phyloP scores from a whole-genome alignment of 2,888 invertebrate species.

The Eutolmus rufibarbis region DNA sequence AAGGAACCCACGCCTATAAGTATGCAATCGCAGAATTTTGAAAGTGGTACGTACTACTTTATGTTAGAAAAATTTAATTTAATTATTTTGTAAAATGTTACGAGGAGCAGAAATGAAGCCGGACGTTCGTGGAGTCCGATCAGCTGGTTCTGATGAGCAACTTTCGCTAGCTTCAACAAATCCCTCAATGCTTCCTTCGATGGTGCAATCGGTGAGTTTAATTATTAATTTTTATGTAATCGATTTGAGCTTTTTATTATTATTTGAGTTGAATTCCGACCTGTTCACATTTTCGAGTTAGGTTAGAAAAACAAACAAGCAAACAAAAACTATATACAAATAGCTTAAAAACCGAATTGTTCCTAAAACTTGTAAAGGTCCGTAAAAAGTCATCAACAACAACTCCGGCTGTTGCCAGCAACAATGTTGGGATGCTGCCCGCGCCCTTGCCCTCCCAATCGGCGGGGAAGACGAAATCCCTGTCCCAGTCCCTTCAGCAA shows the following conservation, averaged over 20 bases:
- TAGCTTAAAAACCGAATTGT: neutral
- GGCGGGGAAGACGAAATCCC: conserved; percentile 45
- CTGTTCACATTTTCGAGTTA: neutral
- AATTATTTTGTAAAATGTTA: neutral
- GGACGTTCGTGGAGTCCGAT: neutral
- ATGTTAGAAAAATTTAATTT: neutral
- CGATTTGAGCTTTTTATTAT: neutral
- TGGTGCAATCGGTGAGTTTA: conserved; percentile 59
- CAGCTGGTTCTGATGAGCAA: conserved; percentile 55
- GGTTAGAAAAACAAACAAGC: no score
- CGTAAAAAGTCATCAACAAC: conserved; percentile 13
- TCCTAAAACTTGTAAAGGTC: conserved; percentile 29
- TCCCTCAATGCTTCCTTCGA: conserved; percentile 59
- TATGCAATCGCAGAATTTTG: conserved; percentile 10
- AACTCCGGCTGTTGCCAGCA: neutral
- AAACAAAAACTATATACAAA: neutral
- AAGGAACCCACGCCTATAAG: neutral
- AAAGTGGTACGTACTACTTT: neutral
- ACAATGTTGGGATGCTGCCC: neutral
- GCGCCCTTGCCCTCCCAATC: neutral
- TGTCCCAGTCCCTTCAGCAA: conserved; percentile 51
- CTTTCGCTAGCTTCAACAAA: conserved; percentile 61
- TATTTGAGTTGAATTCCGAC: neutral
- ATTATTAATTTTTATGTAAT: neutral
- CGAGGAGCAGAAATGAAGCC: neutral